Evolutionary conservation across 1,140 invertebrate species (phyloP).

Genomic region (Lerema accius): DNA sequence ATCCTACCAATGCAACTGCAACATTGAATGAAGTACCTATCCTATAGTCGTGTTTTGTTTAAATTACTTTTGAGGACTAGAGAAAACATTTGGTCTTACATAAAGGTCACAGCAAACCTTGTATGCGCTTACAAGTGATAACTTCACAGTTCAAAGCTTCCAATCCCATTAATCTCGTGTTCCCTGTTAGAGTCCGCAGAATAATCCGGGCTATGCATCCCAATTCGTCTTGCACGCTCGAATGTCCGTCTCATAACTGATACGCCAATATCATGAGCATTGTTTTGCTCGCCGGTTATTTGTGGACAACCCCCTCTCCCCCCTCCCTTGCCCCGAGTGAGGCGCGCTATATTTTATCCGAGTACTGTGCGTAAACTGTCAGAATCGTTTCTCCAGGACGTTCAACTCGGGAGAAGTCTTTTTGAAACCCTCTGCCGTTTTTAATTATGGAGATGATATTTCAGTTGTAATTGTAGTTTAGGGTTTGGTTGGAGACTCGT

Average conservation of each 20-base stretch:
- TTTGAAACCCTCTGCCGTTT: constrained; percentile 8
- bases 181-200: neutral
- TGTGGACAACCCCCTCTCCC: constrained; percentile 54
- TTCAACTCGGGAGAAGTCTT: constrained; percentile 61
- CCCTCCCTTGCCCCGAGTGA: constrained; percentile 55
- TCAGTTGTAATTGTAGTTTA: no score
- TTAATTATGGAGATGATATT: neutral
- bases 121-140: no score
- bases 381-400: constrained; percentile 72
- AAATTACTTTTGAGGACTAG: no score
- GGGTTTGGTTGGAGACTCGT: no score
- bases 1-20: no score
- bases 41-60: no score
- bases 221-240: constrained; percentile 12
- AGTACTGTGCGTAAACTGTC: constrained; percentile 76
- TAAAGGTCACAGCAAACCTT: no score
- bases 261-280: constrained; percentile 74
- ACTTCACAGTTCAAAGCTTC: no score
- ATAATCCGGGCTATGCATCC: constrained; percentile 16
- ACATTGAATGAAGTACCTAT: no score
- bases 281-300: constrained; percentile 80
- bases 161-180: neutral
- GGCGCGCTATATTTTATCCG: constrained; percentile 79
- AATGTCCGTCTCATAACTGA: constrained; percentile 46
- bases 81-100: no score